Percentiles rank a stretch among this genome's conserved stretches.
Evolutionary conservation across 2,797 vertebrate species (phyloP).

Genomic region (Poeciliopsis infans): DNA sequence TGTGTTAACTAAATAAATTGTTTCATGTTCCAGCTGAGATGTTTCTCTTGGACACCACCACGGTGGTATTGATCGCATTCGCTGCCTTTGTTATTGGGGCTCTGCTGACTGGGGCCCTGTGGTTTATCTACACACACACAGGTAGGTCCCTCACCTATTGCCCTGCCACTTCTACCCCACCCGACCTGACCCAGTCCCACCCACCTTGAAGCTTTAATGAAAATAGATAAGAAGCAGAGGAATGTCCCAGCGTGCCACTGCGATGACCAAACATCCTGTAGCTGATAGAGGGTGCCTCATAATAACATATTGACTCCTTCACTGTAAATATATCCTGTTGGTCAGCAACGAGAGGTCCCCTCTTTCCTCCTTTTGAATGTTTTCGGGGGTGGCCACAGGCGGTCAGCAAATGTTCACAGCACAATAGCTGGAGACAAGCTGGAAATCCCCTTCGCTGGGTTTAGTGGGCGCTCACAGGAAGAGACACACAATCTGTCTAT

Average conservation of each 20-base stretch:
- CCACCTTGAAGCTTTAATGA: slow-evolving; percentile 45
- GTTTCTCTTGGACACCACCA: slow-evolving; percentile 89
- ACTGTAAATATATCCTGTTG: slow-evolving; percentile 82
- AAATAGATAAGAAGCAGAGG: slow-evolving; percentile 64
- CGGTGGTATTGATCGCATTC: slow-evolving; percentile 95
- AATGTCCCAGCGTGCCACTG: slow-evolving; percentile 64
- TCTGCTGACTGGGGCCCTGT: slow-evolving; percentile 92
- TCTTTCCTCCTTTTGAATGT: slow-evolving; percentile 78
- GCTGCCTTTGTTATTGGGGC: slow-evolving; percentile 95
- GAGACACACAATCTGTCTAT: slow-evolving; percentile 75
- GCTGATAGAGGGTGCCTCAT: slow-evolving; percentile 69
- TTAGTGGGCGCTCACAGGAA: slow-evolving; percentile 74
- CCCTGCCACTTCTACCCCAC: slow-evolving; percentile 5
- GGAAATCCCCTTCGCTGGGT: slow-evolving; percentile 75
- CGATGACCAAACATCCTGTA: slow-evolving; percentile 72
- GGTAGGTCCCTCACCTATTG: slow-evolving; percentile 79
- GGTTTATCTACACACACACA: slow-evolving; percentile 98
- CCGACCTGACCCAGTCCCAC: slow-evolving; percentile 4
- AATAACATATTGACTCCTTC: slow-evolving; percentile 75
- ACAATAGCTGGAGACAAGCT: slow-evolving; percentile 70
- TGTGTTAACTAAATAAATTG: slow-evolving; percentile 6
- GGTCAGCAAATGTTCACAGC: slow-evolving; percentile 61
- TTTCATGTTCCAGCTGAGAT: slow-evolving; percentile 69
- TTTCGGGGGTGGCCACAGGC: slow-evolving; percentile 45
- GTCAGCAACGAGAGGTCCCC: slow-evolving; percentile 70